phyloP scores from a whole-genome alignment of 1,140 invertebrate genomes.

The Orussus abietinus region DNA sequence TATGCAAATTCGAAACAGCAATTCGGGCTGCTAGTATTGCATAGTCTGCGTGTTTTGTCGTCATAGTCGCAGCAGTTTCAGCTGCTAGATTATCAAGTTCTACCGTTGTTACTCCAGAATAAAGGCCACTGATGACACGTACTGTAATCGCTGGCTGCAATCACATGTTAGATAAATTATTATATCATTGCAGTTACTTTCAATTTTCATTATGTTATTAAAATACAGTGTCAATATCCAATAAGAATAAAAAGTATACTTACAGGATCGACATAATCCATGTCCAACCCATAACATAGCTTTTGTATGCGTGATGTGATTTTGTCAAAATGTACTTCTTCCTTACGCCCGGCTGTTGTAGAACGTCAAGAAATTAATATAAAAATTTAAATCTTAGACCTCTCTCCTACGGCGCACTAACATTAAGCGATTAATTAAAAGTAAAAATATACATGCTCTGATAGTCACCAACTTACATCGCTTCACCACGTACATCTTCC shows the following conservation, averaged over 20 bases:
- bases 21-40: conserved; percentile 92
- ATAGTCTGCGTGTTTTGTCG: conserved; percentile 96
- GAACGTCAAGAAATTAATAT: conserved; percentile 3
- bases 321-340: conserved; percentile 95
- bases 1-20: conserved; percentile 95
- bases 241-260: conserved; percentile 41
- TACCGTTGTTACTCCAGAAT: conserved; percentile 92
- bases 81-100: conserved; percentile 97
- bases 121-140: conserved; percentile 90
- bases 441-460: conserved; percentile 38
- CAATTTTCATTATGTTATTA: conserved; percentile 19
- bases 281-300: conserved; percentile 92
- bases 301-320: conserved; percentile 95
- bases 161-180: conserved; percentile 10
- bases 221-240: neutral
- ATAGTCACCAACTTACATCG: conserved; percentile 51
- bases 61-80: conserved; percentile 94
- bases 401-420: neutral
- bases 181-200: neutral
- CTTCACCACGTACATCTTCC: conserved; percentile 56
- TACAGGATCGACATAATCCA: conserved; percentile 95
- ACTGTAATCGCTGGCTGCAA: conserved; percentile 74
- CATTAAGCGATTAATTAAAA: conserved; percentile 5
- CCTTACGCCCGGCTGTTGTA: conserved; percentile 76
- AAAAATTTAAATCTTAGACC: conserved; percentile 9